Conservation (phyloP, 2,113 vertebrate species). For the Chamaetylas fuelleborni region DNA sequence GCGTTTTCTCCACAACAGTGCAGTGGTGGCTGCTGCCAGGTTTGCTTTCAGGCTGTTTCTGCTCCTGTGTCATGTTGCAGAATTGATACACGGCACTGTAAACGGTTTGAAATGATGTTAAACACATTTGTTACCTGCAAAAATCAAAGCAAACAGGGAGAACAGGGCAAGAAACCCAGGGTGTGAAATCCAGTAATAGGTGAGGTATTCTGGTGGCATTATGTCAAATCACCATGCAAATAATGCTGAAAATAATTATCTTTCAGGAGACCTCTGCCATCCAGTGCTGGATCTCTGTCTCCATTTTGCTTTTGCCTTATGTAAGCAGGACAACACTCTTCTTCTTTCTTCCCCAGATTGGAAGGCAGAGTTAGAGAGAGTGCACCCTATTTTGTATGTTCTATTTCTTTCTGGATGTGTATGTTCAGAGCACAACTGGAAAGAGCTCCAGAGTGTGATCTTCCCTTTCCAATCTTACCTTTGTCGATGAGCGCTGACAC, state of each 20-base stretch:
- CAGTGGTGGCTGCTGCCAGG: not conserved
- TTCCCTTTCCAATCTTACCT: not conserved
- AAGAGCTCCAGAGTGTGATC: not conserved
- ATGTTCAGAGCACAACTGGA: not conserved
- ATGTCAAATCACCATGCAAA: not conserved
- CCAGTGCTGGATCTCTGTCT: not conserved
- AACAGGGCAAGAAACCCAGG: not conserved
- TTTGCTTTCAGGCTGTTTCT: not conserved
- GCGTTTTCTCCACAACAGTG: not conserved
- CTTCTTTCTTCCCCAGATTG: not conserved
- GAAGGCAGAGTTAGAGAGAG: not conserved
- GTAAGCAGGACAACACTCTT: not conserved
- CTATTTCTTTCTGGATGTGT: not conserved
- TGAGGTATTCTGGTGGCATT: not conserved
- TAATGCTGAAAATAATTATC: not conserved
- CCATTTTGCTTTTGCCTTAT: not conserved
- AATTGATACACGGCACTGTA: not conserved
- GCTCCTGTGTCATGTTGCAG: not conserved
- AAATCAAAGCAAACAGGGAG: not conserved
- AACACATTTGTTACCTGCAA: not conserved
- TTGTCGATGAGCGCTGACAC: not conserved
- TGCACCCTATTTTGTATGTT: not conserved
- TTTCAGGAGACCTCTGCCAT: not conserved
- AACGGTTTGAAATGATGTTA: not conserved
- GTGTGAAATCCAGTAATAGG: not conserved